Evolutionary conservation across 2,113 vertebrate species (phyloP).

Genomic region (Muntiacus muntjak): DNA sequence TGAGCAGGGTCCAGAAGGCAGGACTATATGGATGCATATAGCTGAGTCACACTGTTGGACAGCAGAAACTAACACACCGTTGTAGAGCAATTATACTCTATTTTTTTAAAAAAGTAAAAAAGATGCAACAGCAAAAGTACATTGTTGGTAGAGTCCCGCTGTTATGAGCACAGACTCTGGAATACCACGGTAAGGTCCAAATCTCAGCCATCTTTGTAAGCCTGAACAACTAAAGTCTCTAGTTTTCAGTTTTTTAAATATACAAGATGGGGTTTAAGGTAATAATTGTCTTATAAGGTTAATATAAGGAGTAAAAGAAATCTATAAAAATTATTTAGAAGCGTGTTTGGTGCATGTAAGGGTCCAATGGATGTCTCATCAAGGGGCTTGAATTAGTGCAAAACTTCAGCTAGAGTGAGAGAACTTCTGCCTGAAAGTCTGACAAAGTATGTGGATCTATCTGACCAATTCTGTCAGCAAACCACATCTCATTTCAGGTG

Average conservation of each 20-base stretch:
- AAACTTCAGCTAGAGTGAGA: not conserved
- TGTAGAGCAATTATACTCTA: not conserved
- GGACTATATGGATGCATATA: not conserved
- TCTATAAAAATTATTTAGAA: not conserved
- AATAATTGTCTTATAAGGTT: not conserved
- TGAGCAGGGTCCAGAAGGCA: not conserved
- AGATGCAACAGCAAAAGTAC: not conserved
- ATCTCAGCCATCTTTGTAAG: not conserved
- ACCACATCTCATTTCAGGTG: not conserved
- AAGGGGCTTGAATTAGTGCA: not conserved
- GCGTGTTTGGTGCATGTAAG: not conserved
- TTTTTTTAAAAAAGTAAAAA: not conserved
- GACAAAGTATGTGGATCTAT: not conserved
- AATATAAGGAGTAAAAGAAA: not conserved
- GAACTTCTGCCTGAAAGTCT: not conserved
- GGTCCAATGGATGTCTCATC: not conserved
- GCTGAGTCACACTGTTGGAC: not conserved
- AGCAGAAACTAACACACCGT: not conserved
- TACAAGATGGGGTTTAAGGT: not conserved
- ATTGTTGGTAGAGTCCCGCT: not conserved
- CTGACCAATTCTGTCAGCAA: not conserved
- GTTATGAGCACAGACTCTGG: not conserved
- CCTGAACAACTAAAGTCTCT: not conserved
- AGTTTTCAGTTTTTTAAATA: not conserved
- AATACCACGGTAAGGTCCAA: not conserved